These are phyloP conservation scores for Ranitomeya variabilis DNA, from an alignment of 2,113 vertebrate genomes.

Conservation along the genomic window DNA sequence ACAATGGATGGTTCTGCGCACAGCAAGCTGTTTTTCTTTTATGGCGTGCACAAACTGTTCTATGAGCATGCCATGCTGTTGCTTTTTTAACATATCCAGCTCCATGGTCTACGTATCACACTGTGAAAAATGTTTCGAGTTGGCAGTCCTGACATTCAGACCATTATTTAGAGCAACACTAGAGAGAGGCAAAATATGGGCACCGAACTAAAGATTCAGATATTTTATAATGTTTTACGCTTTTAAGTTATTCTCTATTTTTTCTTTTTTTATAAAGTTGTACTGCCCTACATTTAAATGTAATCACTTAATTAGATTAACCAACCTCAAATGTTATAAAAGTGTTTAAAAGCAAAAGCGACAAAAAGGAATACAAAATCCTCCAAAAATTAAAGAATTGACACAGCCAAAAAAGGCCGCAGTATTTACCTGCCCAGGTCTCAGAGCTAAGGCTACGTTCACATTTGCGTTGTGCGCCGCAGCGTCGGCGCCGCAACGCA, in stretches of 20 bases:
- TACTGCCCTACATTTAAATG: neutral
- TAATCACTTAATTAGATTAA: neutral
- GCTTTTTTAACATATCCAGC: conserved; percentile 8
- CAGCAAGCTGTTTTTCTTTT: conserved; percentile 27
- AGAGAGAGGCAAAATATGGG: neutral
- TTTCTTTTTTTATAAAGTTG: neutral
- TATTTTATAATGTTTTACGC: neutral
- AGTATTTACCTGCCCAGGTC: no score
- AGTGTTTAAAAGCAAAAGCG: no score
- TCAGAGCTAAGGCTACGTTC: no score
- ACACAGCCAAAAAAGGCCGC: no score
- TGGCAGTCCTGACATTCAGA: conserved; percentile 14
- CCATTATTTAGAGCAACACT: neutral
- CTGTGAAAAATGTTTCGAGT: neutral
- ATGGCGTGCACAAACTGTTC: neutral
- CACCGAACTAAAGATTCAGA: neutral
- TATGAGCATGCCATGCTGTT: neutral
- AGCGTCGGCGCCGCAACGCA: no score
- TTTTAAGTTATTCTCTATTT: neutral
- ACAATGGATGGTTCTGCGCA: neutral
- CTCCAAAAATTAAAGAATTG: no score
- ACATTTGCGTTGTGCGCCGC: no score
- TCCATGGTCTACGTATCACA: neutral
- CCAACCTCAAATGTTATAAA: no score
- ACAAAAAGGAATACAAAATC: no score